A percentile compares a stretch with the other conserved stretches of the same genome.
phyloP scores from a whole-genome alignment of 2,113 vertebrate genomes.

The Misgurnus mizolepis region DNA sequence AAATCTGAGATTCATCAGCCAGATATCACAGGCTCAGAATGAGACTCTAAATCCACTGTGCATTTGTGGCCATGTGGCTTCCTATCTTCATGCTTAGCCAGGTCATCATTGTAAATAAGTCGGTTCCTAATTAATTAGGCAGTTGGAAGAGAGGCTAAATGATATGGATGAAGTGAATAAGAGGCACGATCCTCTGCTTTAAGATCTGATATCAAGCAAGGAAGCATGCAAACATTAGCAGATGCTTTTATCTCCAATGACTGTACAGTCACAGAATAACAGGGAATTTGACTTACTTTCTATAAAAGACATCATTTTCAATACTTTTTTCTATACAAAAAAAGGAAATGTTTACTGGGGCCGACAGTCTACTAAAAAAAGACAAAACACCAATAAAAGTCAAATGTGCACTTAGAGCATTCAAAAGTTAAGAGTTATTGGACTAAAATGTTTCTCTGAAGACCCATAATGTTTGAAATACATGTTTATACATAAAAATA shows the following conservation, averaged over 20 bases:
- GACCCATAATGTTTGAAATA: too few species aligned
- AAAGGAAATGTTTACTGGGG: background rate
- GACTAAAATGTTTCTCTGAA: too few species aligned
- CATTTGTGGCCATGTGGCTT: constrained; percentile 31
- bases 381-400: too few species aligned
- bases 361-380: background rate
- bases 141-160: constrained; percentile 26
- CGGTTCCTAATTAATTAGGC: constrained; percentile 26
- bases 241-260: background rate
- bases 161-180: constrained; percentile 1
- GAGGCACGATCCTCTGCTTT: constrained; percentile 1
- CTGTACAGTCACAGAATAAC: background rate
- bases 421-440: too few species aligned
- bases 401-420: too few species aligned
- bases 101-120: constrained; percentile 33
- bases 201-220: background rate
- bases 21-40: constrained; percentile 54
- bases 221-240: background rate
- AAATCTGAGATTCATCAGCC: constrained; percentile 56
- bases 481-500: too few species aligned
- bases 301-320: too few species aligned
- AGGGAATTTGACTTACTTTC: background rate
- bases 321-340: background rate
- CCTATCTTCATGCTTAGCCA: background rate
- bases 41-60: constrained; percentile 34